These are phyloP conservation scores for Eurypyga helias DNA, from an alignment of 2,113 vertebrate species.

Conservation along the genomic window DNA sequence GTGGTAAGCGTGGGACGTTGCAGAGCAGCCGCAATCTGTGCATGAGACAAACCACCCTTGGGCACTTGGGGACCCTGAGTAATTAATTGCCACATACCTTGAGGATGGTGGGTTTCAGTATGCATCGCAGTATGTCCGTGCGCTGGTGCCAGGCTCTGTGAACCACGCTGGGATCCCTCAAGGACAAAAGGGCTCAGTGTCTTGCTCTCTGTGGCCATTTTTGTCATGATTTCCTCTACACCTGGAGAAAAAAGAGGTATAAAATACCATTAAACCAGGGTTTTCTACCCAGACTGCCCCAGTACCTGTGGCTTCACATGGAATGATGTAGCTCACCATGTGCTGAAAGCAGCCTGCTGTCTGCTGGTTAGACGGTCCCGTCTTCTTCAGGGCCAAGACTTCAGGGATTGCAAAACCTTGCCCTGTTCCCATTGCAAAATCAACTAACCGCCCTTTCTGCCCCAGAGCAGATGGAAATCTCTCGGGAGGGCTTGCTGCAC, in stretches of 20 bases:
- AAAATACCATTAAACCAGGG: accelerated
- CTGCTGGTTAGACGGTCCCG: not conserved
- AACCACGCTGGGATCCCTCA: not conserved
- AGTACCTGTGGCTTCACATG: not conserved
- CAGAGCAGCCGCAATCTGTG: not conserved
- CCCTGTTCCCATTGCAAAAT: not conserved
- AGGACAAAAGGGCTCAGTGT: not conserved
- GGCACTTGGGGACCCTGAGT: not conserved
- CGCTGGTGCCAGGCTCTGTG: not conserved
- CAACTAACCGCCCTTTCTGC: not conserved
- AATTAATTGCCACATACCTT: not conserved
- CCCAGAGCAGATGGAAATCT: not conserved
- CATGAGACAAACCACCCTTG: not conserved
- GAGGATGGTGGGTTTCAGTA: not conserved
- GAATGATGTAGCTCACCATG: not conserved
- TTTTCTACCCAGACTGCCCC: not conserved
- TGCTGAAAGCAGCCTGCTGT: not conserved
- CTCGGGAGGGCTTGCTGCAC: not conserved
- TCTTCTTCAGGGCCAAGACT: not conserved
- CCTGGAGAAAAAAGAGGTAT: not conserved
- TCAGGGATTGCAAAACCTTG: not conserved
- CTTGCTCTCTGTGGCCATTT: not conserved
- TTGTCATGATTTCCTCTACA: accelerated
- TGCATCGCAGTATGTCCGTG: accelerated
- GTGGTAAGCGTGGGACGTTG: not conserved